Base-by-base conservation (phyloP, 2,888 invertebrate species). In the Unio delphinus region DNA sequence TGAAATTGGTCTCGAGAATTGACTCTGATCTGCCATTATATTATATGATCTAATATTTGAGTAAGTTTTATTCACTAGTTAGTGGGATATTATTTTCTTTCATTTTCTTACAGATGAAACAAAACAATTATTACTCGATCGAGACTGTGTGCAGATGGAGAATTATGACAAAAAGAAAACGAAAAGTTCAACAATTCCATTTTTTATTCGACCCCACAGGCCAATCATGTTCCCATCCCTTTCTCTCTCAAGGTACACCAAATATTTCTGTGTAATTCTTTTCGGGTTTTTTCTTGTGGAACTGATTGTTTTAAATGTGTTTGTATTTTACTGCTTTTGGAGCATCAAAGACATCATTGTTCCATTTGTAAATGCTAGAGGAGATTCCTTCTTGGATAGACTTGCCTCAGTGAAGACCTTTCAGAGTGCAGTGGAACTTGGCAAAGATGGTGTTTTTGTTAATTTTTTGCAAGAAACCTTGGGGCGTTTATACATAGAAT, bases 401-500 rank as follows among this genome's bases (percentile, higher is more conserved):
- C 64, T 84, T 5, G 65, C 70, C 4, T 63, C 67, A 8, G 72
- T 70, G 45, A 70, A 72, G 17, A 56, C 68, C 8, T 62, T 79
- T 34, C 63, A 69, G 55, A 61, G 79, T 15, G 4, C 78, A 6
- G 59, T 84, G 6, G 61, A 69, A n/a, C 56, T 67, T 23, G 84
- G 80, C 4, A 84, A 84, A 70, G 74, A 76, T 65, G 83, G 84
- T 1, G 80, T 80, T n/a, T 78, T 83, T 70, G 64, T 72, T 4
- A 66, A 72, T 28, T 4, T 83, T 6, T 60, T 85, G 15, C 79
- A 83, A 60, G 78, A 85, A 54, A 83, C 84, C 0, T 11, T 85
- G 8, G 84, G 81, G 20, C 72, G 86, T 58, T 18, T 85, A 17
- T 83, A 79, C 57, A 68, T 86, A 17, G 73, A 79, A 45, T 66